Percentiles rank a stretch among this genome's conserved stretches.
Evolutionary conservation across 2,888 invertebrate species (phyloP).

Genomic region (Trichopria drosophilae): DNA sequence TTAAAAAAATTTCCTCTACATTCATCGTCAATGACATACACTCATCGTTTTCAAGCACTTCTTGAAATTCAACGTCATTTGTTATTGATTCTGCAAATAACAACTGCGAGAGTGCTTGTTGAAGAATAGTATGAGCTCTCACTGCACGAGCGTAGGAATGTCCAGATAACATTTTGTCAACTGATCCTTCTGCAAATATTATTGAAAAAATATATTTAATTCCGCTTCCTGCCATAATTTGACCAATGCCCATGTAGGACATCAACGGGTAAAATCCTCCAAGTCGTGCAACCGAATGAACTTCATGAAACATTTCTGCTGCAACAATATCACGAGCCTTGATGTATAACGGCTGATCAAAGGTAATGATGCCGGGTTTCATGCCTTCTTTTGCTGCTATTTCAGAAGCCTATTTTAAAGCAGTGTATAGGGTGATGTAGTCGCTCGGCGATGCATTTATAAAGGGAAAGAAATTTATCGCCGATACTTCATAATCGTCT

Average conservation of each 20-base stretch:
- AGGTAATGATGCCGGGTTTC: slow-evolving; percentile 34
- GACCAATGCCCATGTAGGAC: slow-evolving; percentile 27
- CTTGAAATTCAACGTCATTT: background rate
- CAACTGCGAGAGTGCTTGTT: background rate
- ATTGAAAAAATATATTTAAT: slow-evolving; percentile 7
- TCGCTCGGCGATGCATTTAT: background rate
- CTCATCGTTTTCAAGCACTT: background rate
- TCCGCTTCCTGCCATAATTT: slow-evolving; percentile 30
- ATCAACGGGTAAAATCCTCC: slow-evolving; percentile 27
- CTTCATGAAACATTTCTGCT: slow-evolving; percentile 4
- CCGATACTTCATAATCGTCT: background rate
- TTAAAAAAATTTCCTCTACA: background rate
- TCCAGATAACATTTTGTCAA: slow-evolving; percentile 4
- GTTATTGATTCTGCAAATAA: background rate
- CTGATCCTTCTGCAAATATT: slow-evolving; percentile 14
- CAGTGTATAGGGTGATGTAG: background rate
- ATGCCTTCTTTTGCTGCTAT: slow-evolving; percentile 18
- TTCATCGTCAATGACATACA: background rate
- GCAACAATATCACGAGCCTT: slow-evolving; percentile 38
- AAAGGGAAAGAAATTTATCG: background rate
- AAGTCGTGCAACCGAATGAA: slow-evolving; percentile 23
- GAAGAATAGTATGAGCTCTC: background rate
- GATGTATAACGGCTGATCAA: slow-evolving; percentile 34
- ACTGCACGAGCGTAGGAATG: slow-evolving; percentile 8
- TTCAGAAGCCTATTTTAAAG: background rate